Evolutionary conservation across 2,888 invertebrate genomes (phyloP), one percentile per base, ranked within the genome.

Genomic region (Dioctria linearis): DNA sequence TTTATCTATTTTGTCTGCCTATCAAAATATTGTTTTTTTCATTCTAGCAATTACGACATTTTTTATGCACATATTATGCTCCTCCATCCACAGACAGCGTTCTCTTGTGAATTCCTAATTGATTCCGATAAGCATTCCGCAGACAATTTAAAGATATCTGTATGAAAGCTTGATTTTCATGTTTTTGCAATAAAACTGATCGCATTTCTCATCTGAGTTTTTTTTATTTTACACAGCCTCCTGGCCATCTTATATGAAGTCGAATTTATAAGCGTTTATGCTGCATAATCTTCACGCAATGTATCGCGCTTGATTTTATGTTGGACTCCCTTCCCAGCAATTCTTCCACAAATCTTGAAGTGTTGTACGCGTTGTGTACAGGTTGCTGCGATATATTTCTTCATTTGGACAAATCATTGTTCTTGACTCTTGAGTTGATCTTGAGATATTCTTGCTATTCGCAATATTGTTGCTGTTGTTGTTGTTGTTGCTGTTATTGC

Each of bases 381-480:
- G 25, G 25, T 73, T 73, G 42, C 73, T 57, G 57, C 51, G 73
- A 42, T 73, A 73, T 73, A 73, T 73, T 73, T 73, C 73, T 73
- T 73, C 73, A 73, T 73, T 73, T 73, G 73, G 73, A 73, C 73
- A 73, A 73, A 73, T 73, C 73, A 73, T 73, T 73, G 73, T 73
- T 73, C 73, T 57, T 42, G 54, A 54, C 54, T 25, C 73, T 57
- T 42, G 54, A 54, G 39, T 25, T 73, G 73, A 40, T 73, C 73
- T 57, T 57, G 42, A 57, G 57, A 73, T 73, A 73, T 73, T 73
- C 42, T 37, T 13, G 73, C 73, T 5, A 73, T 73, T 73, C 25
- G 25, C 2, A 25, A 25, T 25, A n/a, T n/a, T n/a, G n/a, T n/a
- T 57, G 59, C 73, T n/a, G n/a, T n/a, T n/a, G n/a, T n/a, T n/a